Evolutionary conservation across 1,140 invertebrate species (phyloP), one percentile per base, ranked within the genome.

Genomic region (Sminthurides bifidus): DNA sequence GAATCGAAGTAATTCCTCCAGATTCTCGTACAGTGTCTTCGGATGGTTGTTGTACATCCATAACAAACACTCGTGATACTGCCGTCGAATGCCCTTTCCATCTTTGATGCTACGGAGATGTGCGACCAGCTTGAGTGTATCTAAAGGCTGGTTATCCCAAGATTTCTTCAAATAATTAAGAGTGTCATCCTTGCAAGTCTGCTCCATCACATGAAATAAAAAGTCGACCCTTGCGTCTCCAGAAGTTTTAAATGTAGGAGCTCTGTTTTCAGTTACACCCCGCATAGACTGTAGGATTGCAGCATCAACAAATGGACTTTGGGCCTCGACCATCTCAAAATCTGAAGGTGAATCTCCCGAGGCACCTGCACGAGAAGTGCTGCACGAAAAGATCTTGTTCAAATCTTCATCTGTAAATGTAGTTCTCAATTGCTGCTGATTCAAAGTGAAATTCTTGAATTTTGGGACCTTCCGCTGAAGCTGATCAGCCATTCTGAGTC

Each of bases 41-140:
- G 61, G 61, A 45, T 64, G 61, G 19, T 64, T 51, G 17, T 50
- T 8, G 33, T 61, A 64, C 2, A 64, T 27, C 61, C 61, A 64
- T 24, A 44, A 54, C 6, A 64, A 52, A 43, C 59, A 61, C 1
- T 50, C 26, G 14, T 61, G 59, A 29, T 58, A 64, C 40, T 61
- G 59, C 8, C 6, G 15, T 6, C 56, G 54, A 26, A 58, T 60
- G 14, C 59, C 61, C 44, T 64, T 64, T 33, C 61, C 61, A 14
- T 31, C 33, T 3, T 49, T 30, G 19, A 61, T 51, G 37, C 61
- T 59, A 14, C 61, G 35, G 3, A 64, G 46, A 14, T 27, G 21
- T 2, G 51, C 59, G 19, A 64, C 27, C 6, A 64, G 41, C 41
- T 64, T 64, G 8, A 64, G 31, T 14, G 61, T 61, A 19, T 58